Evolutionary conservation across 2,113 vertebrate species (phyloP), one percentile per base, ranked within the genome.

Genomic region (Erythrocercus mccallii): DNA sequence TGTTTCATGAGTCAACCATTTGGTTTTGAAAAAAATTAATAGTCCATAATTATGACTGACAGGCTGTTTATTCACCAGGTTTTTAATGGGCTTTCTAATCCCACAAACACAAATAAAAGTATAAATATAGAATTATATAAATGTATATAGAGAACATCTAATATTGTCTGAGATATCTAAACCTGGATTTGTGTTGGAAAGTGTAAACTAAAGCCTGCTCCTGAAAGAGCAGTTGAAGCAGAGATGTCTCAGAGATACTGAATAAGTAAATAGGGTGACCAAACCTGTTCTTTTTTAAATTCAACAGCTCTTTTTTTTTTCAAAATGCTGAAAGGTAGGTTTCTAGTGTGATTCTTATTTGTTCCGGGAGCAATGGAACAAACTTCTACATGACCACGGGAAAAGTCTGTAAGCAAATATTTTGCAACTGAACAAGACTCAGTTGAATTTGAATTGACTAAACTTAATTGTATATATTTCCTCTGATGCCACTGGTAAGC

Each of bases 21-120:
- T 61, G 7, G 2, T 85, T 92, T 81, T 40, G 22, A 47, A 37
- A 85, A 12, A 30, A 7, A 24, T 42, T 78, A 62, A 7, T 47
- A 50, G 23, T 23, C 15, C 12, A 10, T 66, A 65, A 71, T 66
- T 51, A 45, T 47, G 44, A 71, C 44, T 42, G 45, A 30, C 6
- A 35, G 6, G 28, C 30, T 64, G 1, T 68, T 81, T 62, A 50
- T 79, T 85, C 22, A 30, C 10, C 20, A 56, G 15, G 8, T 35
- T 47, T 66, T 76, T 28, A 54, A 51, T 17, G 3, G 22, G 15
- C 4, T 68, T 80, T 53, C 8, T 77, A 71, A 61, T 82, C 9
- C 10, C 11, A 28, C 0, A 0, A 56, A 69, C 12, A 45, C 5
- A 69, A 60, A 61, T 31, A 3, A 20, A 66, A 78, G 3, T 31